A percentile compares a stretch with the other conserved stretches of the same genome.
These are phyloP conservation scores for Laothoe populi DNA, from an alignment of 2,888 invertebrate species.

Conservation along the genomic window DNA sequence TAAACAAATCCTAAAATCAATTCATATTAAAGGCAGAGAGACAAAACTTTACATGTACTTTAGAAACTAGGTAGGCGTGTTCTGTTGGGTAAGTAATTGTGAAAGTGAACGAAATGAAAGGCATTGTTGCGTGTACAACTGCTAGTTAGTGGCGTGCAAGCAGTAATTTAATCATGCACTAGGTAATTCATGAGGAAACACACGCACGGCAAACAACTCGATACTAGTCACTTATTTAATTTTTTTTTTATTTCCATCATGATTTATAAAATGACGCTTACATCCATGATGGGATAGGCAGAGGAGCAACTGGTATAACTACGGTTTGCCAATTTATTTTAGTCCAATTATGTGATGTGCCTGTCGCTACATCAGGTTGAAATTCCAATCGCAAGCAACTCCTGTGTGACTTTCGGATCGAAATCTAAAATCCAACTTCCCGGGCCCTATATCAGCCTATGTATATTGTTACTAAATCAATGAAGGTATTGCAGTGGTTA, in stretches of 20 bases:
- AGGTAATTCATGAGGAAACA: conserved; percentile 9
- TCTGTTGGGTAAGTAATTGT: conserved; percentile 57
- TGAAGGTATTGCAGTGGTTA: no score
- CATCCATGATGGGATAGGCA: no score
- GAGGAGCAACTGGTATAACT: no score
- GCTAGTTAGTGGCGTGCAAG: conserved; percentile 20
- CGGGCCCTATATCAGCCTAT: no score
- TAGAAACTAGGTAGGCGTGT: conserved; percentile 58
- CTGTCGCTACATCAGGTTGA: no score
- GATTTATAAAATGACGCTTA: no score
- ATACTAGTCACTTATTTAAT: neutral
- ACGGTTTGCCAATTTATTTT: no score
- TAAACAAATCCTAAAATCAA: neutral
- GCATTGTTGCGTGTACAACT: conserved; percentile 64
- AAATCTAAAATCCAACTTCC: no score
- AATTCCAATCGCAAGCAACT: no score
- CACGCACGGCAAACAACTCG: neutral
- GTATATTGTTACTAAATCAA: no score
- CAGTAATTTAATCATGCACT: conserved; percentile 17
- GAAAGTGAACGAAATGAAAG: conserved; percentile 74
- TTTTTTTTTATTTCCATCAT: neutral
- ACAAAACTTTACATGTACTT: neutral
- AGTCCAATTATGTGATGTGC: no score
- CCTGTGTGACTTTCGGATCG: no score
- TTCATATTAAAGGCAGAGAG: neutral